phyloP scores from a whole-genome alignment of 2,113 vertebrate genomes.

The Laterallus jamaicensis region DNA sequence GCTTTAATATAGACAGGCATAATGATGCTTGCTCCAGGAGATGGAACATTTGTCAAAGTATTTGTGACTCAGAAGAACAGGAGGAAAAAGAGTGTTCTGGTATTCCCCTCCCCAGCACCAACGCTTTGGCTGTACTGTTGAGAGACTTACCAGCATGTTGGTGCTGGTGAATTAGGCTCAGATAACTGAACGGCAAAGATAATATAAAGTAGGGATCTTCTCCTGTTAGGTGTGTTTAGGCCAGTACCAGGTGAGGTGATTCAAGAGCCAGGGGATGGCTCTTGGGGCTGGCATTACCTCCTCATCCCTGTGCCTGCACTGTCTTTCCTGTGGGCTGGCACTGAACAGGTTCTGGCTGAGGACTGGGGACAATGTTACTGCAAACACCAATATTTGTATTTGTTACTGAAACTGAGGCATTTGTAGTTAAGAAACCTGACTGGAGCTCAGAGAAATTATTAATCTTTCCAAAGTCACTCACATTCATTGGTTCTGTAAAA shows the following conservation, averaged over 20 bases:
- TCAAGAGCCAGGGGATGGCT: neutral
- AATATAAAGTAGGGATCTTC: neutral
- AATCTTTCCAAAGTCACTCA: neutral
- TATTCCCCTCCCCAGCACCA: neutral
- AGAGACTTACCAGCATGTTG: neutral
- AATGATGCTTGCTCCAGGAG: neutral
- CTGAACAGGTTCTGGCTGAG: neutral
- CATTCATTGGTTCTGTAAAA: neutral
- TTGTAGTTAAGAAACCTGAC: neutral
- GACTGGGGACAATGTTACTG: neutral
- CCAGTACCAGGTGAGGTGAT: neutral
- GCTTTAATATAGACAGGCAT: neutral
- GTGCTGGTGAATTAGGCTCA: neutral
- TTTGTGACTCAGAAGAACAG: neutral
- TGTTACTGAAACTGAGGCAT: neutral
- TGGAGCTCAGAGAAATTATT: neutral
- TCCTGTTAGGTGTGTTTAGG: neutral
- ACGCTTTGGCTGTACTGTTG: neutral
- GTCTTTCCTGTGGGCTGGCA: neutral
- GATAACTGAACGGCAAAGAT: neutral
- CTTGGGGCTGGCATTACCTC: rapidly evolving
- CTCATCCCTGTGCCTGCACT: neutral
- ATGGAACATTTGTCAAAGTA: neutral
- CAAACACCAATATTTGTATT: neutral
- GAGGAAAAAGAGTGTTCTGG: neutral